Conservation (phyloP, 23 tunicate genomes). For the Aplidium turbinatum region DNA sequence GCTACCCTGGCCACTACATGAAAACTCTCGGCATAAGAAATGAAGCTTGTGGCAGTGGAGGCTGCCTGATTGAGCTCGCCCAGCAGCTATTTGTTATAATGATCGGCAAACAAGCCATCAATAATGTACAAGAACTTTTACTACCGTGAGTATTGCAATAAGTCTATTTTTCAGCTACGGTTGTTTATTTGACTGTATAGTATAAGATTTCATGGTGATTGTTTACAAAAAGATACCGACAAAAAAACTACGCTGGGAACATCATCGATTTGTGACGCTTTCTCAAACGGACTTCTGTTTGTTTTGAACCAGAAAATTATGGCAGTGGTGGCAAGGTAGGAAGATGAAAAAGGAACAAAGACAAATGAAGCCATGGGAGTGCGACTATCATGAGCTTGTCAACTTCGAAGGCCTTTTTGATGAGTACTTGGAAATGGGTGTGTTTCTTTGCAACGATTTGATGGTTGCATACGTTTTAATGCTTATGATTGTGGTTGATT, state of each 20-base stretch:
- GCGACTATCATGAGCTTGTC: conserved; percentile 59
- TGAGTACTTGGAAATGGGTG: conserved; percentile 93
- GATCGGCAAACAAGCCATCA: conserved; percentile 95
- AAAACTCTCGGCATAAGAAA: conserved; percentile 67
- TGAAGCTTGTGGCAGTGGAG: conserved; percentile 90
- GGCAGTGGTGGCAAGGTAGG: conserved; percentile 60
- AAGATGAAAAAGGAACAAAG: conserved; percentile 46
- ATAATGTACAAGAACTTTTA: conserved; percentile 78
- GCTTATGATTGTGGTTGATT: too few relatives aligned
- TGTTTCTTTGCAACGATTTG: background rate
- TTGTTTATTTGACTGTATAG: too few relatives aligned
- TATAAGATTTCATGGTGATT: too few relatives aligned
- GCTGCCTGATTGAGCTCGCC: conserved; percentile 88
- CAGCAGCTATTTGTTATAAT: conserved; percentile 86
- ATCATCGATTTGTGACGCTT: too few relatives aligned
- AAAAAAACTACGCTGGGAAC: too few relatives aligned
- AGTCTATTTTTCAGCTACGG: too few relatives aligned
- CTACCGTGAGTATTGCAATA: conserved; percentile 73
- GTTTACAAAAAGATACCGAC: too few relatives aligned
- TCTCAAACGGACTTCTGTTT: too few relatives aligned
- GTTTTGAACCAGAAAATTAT: conserved; percentile 27
- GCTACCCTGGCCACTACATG: conserved; percentile 84
- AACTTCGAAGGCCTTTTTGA: conserved; percentile 75
- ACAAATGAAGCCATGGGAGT: conserved; percentile 60
- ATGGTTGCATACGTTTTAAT: too few relatives aligned